These are phyloP conservation scores for Pristionchus maxplancki DNA, from an alignment of 2,888 invertebrate genomes.

Conservation along the genomic window DNA sequence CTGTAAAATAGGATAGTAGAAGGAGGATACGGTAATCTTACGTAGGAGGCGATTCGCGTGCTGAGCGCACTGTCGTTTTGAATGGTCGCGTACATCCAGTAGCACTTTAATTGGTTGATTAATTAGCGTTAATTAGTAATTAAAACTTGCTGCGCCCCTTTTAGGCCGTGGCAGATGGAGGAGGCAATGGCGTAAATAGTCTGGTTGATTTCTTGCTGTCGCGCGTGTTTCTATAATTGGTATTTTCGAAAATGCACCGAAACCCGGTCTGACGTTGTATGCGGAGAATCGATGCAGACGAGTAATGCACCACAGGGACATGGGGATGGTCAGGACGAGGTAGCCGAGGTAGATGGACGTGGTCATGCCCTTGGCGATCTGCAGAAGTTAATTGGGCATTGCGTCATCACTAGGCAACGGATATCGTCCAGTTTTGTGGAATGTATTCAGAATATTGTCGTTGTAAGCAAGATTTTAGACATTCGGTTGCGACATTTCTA, in stretches of 20 bases:
- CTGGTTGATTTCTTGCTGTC: constrained; percentile 34
- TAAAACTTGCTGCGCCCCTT: constrained; percentile 34
- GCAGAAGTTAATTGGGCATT: neutral
- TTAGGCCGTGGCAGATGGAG: constrained; percentile 24
- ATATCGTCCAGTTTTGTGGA: no score
- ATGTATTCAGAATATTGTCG: no score
- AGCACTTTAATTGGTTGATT: neutral
- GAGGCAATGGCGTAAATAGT: constrained; percentile 32
- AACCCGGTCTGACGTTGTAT: constrained; percentile 17
- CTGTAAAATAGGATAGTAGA: neutral
- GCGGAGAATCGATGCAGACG: constrained; percentile 25
- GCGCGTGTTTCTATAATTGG: neutral
- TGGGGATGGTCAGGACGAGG: neutral
- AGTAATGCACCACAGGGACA: neutral
- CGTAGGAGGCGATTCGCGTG: neutral
- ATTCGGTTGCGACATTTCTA: neutral
- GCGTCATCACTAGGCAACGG: neutral
- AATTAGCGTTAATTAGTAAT: neutral
- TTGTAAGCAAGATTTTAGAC: no score
- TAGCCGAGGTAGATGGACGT: neutral
- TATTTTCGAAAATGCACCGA: no score
- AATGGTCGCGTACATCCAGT: constrained; percentile 49
- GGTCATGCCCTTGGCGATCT: constrained; percentile 18
- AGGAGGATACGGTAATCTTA: neutral
- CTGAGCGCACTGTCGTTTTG: neutral